Evolutionary conservation across 2,888 invertebrate species (phyloP).

Genomic region (Notocelia uddmanniana): DNA sequence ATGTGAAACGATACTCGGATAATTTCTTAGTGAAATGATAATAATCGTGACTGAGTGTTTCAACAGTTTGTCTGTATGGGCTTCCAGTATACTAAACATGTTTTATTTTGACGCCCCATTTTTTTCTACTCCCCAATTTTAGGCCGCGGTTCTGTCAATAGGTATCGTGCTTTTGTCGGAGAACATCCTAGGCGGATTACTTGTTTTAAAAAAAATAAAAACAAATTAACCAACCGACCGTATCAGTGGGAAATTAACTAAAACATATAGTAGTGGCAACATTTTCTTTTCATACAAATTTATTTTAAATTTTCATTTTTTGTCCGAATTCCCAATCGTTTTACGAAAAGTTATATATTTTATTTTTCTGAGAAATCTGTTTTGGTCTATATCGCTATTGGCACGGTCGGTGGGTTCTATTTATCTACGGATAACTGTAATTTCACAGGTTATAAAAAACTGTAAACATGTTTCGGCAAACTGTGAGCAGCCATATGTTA

Average conservation of each 20-base stretch:
- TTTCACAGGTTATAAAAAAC: background rate
- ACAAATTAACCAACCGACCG: slow-evolving; percentile 1
- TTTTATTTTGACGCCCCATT: slow-evolving; percentile 70
- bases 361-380: no score
- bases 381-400: background rate
- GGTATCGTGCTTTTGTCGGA: slow-evolving; percentile 3
- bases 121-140: slow-evolving; percentile 48
- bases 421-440: background rate
- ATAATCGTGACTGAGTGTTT: slow-evolving; percentile 82
- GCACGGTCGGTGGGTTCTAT: background rate
- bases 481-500: slow-evolving; percentile 16
- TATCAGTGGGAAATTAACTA: background rate
- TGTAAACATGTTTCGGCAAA: background rate
- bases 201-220: no score
- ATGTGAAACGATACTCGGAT: slow-evolving; percentile 68
- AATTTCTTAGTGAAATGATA: slow-evolving; percentile 82
- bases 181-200: background rate
- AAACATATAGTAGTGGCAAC: background rate
- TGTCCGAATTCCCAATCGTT: background rate
- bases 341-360: no score
- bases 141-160: slow-evolving; percentile 36
- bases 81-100: slow-evolving; percentile 81
- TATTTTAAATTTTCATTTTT: background rate
- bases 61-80: slow-evolving; percentile 82
- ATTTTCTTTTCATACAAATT: background rate